Evolutionary conservation across 2,888 invertebrate species (phyloP).

Genomic region (Orthonychiurus folsomi): DNA sequence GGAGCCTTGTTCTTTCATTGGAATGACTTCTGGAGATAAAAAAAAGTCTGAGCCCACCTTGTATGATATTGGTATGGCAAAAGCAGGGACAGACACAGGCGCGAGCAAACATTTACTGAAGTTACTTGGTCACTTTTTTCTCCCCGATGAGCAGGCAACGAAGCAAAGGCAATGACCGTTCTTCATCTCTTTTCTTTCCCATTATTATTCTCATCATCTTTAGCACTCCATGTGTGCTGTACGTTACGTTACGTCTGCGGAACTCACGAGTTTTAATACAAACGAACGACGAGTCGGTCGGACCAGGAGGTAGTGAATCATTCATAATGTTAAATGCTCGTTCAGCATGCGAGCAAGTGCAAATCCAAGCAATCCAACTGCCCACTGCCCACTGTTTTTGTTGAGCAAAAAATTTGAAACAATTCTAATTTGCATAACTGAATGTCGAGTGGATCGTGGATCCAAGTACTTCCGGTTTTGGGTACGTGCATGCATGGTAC

Average conservation of each 20-base stretch:
- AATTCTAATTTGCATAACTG: slow-evolving; percentile 1
- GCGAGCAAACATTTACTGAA: not conserved
- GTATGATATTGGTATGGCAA: too few species aligned
- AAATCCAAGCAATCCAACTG: too few species aligned
- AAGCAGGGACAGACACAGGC: too few species aligned
- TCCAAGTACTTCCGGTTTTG: too few species aligned
- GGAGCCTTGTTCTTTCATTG: too few species aligned
- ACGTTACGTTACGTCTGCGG: not conserved
- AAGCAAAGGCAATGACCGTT: slow-evolving; percentile 8
- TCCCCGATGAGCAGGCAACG: not conserved
- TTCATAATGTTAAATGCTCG: too few species aligned
- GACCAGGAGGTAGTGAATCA: too few species aligned
- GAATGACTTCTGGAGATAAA: too few species aligned
- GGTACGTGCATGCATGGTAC: not conserved
- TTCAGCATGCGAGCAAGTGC: too few species aligned
- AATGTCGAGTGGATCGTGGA: too few species aligned
- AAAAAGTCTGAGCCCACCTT: not conserved
- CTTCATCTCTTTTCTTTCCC: slow-evolving; percentile 2
- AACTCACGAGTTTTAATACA: not conserved
- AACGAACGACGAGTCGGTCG: not conserved
- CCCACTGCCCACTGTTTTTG: not conserved
- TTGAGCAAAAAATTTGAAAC: not conserved
- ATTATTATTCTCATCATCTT: not conserved
- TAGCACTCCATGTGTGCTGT: not conserved
- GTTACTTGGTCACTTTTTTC: not conserved